phyloP scores from a whole-genome alignment of 2,113 vertebrate genomes.

The Hystrix brachyura region DNA sequence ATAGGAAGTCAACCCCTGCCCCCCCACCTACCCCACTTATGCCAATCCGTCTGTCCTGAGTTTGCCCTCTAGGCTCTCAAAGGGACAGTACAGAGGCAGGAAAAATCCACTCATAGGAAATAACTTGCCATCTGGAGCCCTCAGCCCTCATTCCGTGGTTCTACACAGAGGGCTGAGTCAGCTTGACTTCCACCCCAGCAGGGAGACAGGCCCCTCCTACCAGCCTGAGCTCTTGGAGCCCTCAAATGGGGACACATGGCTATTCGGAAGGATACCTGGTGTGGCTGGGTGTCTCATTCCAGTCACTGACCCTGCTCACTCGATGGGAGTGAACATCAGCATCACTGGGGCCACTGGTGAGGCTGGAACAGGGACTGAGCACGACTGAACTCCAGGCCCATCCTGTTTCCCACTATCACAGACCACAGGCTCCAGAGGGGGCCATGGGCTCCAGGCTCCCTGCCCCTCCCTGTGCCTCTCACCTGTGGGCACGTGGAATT shows the following conservation, averaged over 20 bases:
- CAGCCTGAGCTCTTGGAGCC: constrained; percentile 4
- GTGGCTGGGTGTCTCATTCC: constrained; percentile 64
- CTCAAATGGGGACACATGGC: neutral
- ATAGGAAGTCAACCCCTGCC: neutral
- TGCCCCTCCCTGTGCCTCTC: neutral
- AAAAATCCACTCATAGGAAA: neutral
- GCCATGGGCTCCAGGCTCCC: neutral
- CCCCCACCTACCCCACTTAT: neutral
- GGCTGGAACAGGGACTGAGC: neutral
- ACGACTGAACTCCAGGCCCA: neutral
- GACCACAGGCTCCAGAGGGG: neutral
- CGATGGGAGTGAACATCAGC: constrained; percentile 9
- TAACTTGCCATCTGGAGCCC: neutral
- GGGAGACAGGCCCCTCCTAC: neutral
- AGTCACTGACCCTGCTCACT: constrained; percentile 59
- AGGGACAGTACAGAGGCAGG: neutral
- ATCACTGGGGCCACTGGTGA: neutral
- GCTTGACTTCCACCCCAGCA: neutral
- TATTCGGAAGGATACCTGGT: constrained; percentile 81
- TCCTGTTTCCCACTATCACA: neutral
- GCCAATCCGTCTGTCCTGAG: neutral
- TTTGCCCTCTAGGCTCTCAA: neutral
- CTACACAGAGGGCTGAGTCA: neutral
- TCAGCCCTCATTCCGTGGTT: neutral
- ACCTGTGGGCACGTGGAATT: constrained; percentile 69